phyloP scores from a whole-genome alignment of 92 coral and sea anemone genomes.

The Virgularia gustaviana region DNA sequence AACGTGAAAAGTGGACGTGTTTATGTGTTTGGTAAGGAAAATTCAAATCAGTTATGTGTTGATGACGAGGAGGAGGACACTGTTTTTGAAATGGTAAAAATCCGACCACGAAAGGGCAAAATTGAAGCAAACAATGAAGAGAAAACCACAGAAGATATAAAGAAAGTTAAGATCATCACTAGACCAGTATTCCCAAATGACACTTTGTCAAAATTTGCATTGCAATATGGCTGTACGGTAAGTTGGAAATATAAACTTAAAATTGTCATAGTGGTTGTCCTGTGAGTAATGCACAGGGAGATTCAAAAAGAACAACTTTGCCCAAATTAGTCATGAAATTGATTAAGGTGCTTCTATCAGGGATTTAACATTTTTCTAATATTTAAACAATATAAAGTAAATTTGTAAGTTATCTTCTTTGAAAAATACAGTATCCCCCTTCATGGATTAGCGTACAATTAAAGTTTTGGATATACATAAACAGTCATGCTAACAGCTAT shows the following conservation, averaged over 20 bases:
- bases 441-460: too few relatives aligned
- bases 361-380: neutral
- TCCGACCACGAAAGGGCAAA: conserved; percentile 70
- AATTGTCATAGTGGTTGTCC: too few relatives aligned
- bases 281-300: too few relatives aligned
- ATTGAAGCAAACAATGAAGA: conserved; percentile 34
- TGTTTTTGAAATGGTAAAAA: conserved; percentile 58
- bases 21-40: conserved; percentile 84
- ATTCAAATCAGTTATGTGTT: conserved; percentile 55
- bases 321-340: neutral
- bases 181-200: conserved; percentile 73
- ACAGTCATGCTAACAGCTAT: too few relatives aligned
- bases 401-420: too few relatives aligned
- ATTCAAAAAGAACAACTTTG: too few relatives aligned
- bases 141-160: conserved; percentile 47
- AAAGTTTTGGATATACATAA: too few relatives aligned
- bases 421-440: too few relatives aligned
- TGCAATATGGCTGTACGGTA: conserved; percentile 98
- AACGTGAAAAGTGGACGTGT: conserved; percentile 44
- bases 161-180: conserved; percentile 68
- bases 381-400: too few relatives aligned
- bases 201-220: conserved; percentile 77
- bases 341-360: neutral
- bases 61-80: conserved; percentile 51
- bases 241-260: too few relatives aligned